Base-by-base conservation (phyloP, 2,888 invertebrate species). In the Amphiduros pacificus region DNA sequence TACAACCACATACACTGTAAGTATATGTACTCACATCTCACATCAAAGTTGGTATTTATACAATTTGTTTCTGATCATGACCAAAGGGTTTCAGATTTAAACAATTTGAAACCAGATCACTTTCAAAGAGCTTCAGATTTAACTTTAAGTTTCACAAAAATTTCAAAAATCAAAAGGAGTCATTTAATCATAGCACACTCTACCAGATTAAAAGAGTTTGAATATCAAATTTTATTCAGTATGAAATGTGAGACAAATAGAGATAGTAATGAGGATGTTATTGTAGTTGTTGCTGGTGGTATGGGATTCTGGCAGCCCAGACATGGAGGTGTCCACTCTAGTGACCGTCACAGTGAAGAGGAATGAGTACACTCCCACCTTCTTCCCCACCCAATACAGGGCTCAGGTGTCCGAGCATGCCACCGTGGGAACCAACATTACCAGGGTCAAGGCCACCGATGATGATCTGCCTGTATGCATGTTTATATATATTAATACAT, bases 1-100 rank as follows among this genome's bases (percentile, higher is more conserved):
- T 41, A 68, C 70, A 24, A 66, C 67, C 0, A 44, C 61, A n/a
- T 77, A 78, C 66, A 73, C 71, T n/a, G 77, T 77, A 59, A 72
- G 76, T 71, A 20, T 26, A n/a, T n/a, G n/a, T n/a, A n/a, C n/a
- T n/a, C n/a, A n/a, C n/a, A n/a, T n/a, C n/a, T n/a, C n/a, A n/a
- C n/a, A n/a, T n/a, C n/a, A n/a, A n/a, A n/a, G n/a, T n/a, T n/a
- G n/a, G n/a, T n/a, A n/a, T n/a, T n/a, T n/a, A n/a, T n/a, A n/a
- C n/a, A n/a, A n/a, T n/a, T n/a, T n/a, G n/a, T n/a, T n/a, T n/a
- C n/a, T n/a, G n/a, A n/a, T n/a, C n/a, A n/a, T n/a, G n/a, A n/a
- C n/a, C n/a, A n/a, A n/a, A n/a, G n/a, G n/a, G n/a, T n/a, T n/a
- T n/a, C n/a, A n/a, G n/a, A n/a, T n/a, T n/a, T n/a, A n/a, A n/a